These are phyloP conservation scores for Mantis religiosa DNA, from an alignment of 2,888 invertebrate species.

Conservation along the genomic window DNA sequence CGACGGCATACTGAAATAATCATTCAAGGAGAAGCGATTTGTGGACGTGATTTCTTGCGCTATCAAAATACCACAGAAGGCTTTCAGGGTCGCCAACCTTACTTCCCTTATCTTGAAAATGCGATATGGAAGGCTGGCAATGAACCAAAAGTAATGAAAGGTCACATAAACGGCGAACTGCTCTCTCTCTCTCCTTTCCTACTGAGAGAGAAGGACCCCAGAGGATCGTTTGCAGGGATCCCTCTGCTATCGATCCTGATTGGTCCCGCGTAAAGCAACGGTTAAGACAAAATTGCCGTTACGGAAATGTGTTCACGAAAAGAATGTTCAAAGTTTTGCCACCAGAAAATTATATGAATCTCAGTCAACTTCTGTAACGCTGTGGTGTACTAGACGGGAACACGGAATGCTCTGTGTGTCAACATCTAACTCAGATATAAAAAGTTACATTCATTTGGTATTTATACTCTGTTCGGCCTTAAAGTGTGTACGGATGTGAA, in stretches of 20 bases:
- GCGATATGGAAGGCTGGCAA: not conserved
- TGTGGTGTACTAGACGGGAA: no score
- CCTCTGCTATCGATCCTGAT: not conserved
- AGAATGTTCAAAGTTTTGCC: no score
- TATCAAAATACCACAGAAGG: not conserved
- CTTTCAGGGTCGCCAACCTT: not conserved
- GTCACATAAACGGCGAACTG: not conserved
- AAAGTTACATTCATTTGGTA: no score
- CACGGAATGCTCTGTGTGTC: no score
- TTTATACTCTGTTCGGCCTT: no score
- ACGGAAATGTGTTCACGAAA: not conserved
- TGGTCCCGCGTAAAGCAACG: not conserved
- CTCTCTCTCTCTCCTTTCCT: not conserved
- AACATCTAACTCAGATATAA: no score
- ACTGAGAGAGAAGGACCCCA: not conserved
- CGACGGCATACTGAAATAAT: not conserved
- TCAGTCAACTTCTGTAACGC: no score
- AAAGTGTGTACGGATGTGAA: no score
- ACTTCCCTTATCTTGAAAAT: not conserved
- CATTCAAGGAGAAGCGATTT: not conserved
- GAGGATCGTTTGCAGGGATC: not conserved
- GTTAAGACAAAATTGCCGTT: not conserved
- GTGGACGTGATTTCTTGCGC: not conserved
- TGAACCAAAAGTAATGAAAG: not conserved
- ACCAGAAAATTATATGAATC: no score